phyloP scores from a whole-genome alignment of 1,140 invertebrate genomes.

The Vanessa tameamea region DNA sequence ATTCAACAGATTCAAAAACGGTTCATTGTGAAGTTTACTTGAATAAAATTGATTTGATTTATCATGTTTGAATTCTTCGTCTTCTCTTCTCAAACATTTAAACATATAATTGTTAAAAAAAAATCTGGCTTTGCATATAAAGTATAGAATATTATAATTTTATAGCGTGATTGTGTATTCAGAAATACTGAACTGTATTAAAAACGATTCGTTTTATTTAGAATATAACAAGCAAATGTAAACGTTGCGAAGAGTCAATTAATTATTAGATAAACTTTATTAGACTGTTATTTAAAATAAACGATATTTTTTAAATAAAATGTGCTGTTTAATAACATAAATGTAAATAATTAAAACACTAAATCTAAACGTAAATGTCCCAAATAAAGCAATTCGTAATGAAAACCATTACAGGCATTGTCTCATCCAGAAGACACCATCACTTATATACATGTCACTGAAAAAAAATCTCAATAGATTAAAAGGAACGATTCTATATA shows the following conservation, averaged over 20 bases:
- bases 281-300: slow-evolving; percentile 17
- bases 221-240: slow-evolving; percentile 3
- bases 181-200: too few relatives aligned
- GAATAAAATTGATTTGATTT: too few relatives aligned
- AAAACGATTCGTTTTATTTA: not conserved
- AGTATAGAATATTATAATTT: too few relatives aligned
- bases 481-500: slow-evolving; percentile 8
- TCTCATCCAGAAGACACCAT: not conserved
- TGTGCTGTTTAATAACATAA: slow-evolving; percentile 58
- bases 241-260: slow-evolving; percentile 12
- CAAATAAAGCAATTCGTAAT: slow-evolving; percentile 12
- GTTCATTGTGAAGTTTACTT: too few relatives aligned
- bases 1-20: too few relatives aligned
- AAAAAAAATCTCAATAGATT: slow-evolving; percentile 11
- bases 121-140: too few relatives aligned
- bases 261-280: slow-evolving; percentile 1
- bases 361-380: slow-evolving; percentile 13
- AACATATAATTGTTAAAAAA: too few relatives aligned
- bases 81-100: too few relatives aligned
- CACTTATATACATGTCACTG: slow-evolving; percentile 7
- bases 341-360: slow-evolving; percentile 45
- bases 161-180: too few relatives aligned
- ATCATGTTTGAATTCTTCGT: too few relatives aligned
- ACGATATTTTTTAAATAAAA: slow-evolving; percentile 25
- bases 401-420: not conserved